Conservation (phyloP, 2,113 vertebrate species). For the Diphyllodes magnificus region DNA sequence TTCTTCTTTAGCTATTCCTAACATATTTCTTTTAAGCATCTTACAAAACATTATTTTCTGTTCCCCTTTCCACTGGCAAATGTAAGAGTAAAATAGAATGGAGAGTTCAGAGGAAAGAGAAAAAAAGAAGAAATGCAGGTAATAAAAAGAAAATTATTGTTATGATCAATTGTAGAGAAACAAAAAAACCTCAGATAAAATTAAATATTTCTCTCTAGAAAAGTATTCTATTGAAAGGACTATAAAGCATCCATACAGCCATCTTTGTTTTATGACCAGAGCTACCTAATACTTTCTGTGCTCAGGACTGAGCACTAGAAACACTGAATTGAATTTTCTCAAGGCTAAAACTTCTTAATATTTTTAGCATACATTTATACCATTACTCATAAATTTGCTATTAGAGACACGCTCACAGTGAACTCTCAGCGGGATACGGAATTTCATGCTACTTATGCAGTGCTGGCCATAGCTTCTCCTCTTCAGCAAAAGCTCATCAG, state of each 20-base stretch:
- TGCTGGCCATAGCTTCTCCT: background rate
- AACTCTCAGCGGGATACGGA: background rate
- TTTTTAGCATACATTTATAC: background rate
- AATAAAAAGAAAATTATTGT: background rate
- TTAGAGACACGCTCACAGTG: background rate
- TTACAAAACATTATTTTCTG: background rate
- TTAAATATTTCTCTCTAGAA: background rate
- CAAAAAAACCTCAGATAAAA: accelerated
- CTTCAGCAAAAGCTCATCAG: constrained; percentile 6
- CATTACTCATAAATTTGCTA: background rate
- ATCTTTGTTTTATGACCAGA: background rate
- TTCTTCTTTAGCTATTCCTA: background rate
- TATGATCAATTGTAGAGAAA: background rate
- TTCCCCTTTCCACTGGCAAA: background rate
- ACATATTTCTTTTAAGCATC: background rate
- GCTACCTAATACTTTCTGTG: background rate
- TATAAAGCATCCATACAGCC: background rate
- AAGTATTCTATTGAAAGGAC: background rate
- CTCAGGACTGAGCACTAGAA: background rate
- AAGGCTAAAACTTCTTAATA: background rate
- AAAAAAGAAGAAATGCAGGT: background rate
- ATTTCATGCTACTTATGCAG: constrained; percentile 4
- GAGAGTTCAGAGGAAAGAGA: background rate
- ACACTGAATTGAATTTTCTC: background rate
- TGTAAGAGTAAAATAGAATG: background rate